A percentile compares a stretch with the other conserved stretches of the same genome.
Evolutionary conservation across 2,797 vertebrate species (phyloP).

Genomic region (Tapera naevia): DNA sequence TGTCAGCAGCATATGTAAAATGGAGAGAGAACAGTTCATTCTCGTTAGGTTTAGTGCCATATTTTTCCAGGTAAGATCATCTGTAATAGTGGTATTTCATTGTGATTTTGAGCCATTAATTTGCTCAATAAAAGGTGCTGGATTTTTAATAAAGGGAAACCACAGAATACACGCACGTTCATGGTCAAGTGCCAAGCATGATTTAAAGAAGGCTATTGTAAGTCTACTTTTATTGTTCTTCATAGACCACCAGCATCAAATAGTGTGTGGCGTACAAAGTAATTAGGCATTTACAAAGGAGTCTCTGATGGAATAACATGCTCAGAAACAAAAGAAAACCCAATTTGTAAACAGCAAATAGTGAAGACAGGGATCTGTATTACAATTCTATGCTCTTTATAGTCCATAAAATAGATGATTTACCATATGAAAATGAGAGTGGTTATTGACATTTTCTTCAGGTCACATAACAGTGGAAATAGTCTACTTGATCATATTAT

Average conservation of each 20-base stretch:
- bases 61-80: slow-evolving; percentile 62
- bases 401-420: not conserved
- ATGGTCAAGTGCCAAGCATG: slow-evolving; percentile 49
- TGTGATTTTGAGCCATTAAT: slow-evolving; percentile 54
- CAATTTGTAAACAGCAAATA: slow-evolving; percentile 40
- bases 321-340: slow-evolving; percentile 21
- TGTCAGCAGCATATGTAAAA: slow-evolving; percentile 56
- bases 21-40: slow-evolving; percentile 37
- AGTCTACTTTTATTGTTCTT: slow-evolving; percentile 47
- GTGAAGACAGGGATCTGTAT: not conserved
- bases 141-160: slow-evolving; percentile 60
- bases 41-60: slow-evolving; percentile 44
- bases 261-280: slow-evolving; percentile 36
- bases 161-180: slow-evolving; percentile 22
- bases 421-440: not conserved
- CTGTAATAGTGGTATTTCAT: slow-evolving; percentile 53
- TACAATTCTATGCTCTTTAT: not conserved
- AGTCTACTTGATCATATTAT: not conserved
- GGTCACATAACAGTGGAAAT: not conserved
- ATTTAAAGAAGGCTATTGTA: slow-evolving; percentile 53
- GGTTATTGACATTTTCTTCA: not conserved
- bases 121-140: slow-evolving; percentile 53
- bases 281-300: slow-evolving; percentile 22
- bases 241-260: slow-evolving; percentile 26
- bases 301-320: not conserved